Base-by-base conservation (phyloP, 2,888 invertebrate species). In the Cosmia trapezina region DNA sequence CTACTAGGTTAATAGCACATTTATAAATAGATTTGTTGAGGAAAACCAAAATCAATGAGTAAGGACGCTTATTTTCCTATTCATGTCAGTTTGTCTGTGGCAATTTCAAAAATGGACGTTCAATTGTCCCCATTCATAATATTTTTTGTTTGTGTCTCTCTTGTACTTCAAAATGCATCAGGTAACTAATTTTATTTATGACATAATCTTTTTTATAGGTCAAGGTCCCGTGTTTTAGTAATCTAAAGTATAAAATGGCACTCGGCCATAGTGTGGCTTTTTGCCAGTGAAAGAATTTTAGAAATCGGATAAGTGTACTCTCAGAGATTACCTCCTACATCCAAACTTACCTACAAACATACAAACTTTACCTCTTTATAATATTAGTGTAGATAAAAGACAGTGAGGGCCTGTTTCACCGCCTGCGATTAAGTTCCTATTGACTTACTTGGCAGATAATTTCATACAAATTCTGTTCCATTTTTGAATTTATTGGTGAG, bases 21-120 rank as follows among this genome's bases (percentile, higher is more conserved):
- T n/a, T 71, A 71, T 49, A 72, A 59, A 59, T 71, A 53, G 59
- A 60, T 17, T 43, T 51, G 1, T 12, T 12, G 19, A 69, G 74
- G 74, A 74, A 74, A 74, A 78, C 12, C 22, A 0, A 28, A 53
- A 45, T 59, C n/a, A 12, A 70, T 60, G 12, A 19, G 8, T 68
- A 43, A 28, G 8, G 28, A 53, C 53, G 9, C 9, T 12, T 60
- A 53, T 78, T 70, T 78, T 12, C 74, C 19, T 78, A 70, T 54
- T 54, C n/a, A 9, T 41, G 45, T 60, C 59, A 74, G 70, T 74
- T 0, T 17, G 47, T 41, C 22, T 54, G 14, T 19, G 33, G 33
- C 0, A 11, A 41, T 74, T n/a, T 17, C 0, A 43, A 69, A 53
- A 59, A 78, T 74, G 74, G 70, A 70, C 70, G 78, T 41, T 0